Conservation (phyloP, 1,140 invertebrate species). For the Drosophila virilis region DNA sequence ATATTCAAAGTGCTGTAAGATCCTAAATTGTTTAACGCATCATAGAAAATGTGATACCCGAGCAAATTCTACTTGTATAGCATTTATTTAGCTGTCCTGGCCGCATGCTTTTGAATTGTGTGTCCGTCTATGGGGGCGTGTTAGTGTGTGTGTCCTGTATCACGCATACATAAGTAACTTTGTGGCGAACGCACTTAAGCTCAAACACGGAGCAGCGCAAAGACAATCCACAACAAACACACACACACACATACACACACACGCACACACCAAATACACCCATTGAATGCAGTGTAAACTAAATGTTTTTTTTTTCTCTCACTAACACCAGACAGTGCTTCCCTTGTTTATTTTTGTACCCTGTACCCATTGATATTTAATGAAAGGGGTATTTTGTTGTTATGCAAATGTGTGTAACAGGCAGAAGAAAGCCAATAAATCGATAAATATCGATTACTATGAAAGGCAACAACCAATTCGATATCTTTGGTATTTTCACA, state of each 20-base stretch:
- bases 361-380: not conserved
- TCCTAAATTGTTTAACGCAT: conserved; percentile 16
- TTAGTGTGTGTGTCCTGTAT: conserved; percentile 13
- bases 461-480: too few species aligned
- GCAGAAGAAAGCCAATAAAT: too few species aligned
- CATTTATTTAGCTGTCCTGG: conserved; percentile 48
- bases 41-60: conserved; percentile 16
- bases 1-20: not conserved
- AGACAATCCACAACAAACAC: conserved; percentile 14
- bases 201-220: conserved; percentile 33
- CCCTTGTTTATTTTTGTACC: conserved; percentile 38
- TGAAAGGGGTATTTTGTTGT: not conserved
- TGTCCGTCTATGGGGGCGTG: conserved; percentile 21
- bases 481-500: too few species aligned
- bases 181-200: conserved; percentile 70
- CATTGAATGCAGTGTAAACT: conserved; percentile 76
- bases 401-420: not conserved
- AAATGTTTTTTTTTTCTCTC: conserved; percentile 70
- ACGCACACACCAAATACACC: conserved; percentile 30
- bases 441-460: too few species aligned
- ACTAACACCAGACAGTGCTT: conserved; percentile 38
- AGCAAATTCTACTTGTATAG: conserved; percentile 39
- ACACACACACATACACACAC: conserved; percentile 21
- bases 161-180: conserved; percentile 25
- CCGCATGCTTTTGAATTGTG: conserved; percentile 22